Base-by-base conservation (phyloP, 2,888 invertebrate genomes). In the Drosophila neonasuta region DNA sequence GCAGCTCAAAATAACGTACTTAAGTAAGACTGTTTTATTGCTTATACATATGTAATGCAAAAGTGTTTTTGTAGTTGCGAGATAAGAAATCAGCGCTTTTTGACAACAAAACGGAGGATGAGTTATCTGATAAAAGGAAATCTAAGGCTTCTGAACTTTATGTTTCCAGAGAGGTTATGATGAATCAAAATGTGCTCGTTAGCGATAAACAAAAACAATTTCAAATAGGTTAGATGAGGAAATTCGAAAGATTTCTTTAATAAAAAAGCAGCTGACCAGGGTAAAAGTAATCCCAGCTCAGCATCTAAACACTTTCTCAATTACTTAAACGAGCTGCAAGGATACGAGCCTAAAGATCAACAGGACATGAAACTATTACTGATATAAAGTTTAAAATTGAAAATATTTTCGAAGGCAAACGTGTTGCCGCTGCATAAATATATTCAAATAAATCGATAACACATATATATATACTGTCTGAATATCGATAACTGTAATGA, bases 361-460 rank as follows among this genome's bases (percentile, higher is more conserved):
- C 13, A n/a, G 8, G 39, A 39, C 2, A 39, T 39, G 39, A 10
- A 39, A 13, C 39, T 39, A 2, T 13, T 39, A 7, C n/a, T 39
- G 39, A 39, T 6, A 39, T 39, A 13, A 39, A 39, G 7, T 7
- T 5, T 39, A 39, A 39, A 13, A 39, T 13, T 13, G 6, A 13
- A n/a, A n/a, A 1, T 7, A 7, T 39, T 13, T 39, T 39, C 7
- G 7, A 13, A 39, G 39, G 24, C 1, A 6, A 24, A 24, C 24
- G 24, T 24, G 24, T 32, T 32, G 32, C 10, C 10, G 32, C 10
- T 3, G 10, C 8, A 32, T 32, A 32, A 10, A 32, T 20, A n/a
- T 11, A 11, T 36, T 11, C 1, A 32, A 7, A 11, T 36, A 39
- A 5, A 11, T 36, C 46, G 59, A 70, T 46, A 36, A n/a, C 1